Base-by-base conservation (phyloP, 2,888 invertebrate genomes). In the Monochamus alternatus region DNA sequence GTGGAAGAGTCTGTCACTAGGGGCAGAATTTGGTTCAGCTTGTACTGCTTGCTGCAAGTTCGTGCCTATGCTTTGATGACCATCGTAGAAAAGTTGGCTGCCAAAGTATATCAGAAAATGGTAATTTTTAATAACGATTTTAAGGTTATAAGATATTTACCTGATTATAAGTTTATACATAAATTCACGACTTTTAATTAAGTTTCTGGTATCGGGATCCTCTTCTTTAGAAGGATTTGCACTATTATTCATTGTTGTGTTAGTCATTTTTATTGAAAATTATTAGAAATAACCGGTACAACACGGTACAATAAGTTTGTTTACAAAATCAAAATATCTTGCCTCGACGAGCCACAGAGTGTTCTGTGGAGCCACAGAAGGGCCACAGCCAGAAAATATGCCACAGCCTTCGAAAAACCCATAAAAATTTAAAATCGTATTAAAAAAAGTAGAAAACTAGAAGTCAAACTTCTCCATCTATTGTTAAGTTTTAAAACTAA, bases 21-120 rank as follows among this genome's bases (percentile, higher is more conserved):
- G 99, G 0, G 99, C 97, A 86, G 98, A 98, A 0, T 97, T 95
- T 44, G 97, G 97, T 83, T 98, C 97, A 0, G 97, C 96, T 85
- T 97, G 96, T 0, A 97, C 95, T 47, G 95, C 91, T 70, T 94
- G 93, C 0, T 97, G 94, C 74, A 99, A 89, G 67, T 93, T 95
- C 0, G 96, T 94, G 0, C 98, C 99, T 67, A 98, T 91, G n/a
- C 94, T 93, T 87, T 98, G 97, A 88, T 97, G 95, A 0, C 99
- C 99, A 93, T 99, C 99, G 87, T 99, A 99, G 89, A 96, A 97
- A 70, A 99, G 90, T 89, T 99, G 99, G 85, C 99, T 99, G 88
- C 51, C 91, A 78, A 79, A 76, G 73, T 71, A 64, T 68, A 75
- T 65, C 12, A 66, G 32, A 75, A 52, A 5, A 63, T 14, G 74